These are phyloP conservation scores for Haliclona indistincta DNA, from an alignment of 37 sponge, comb jelly and placozoan species.

Conservation along the genomic window DNA sequence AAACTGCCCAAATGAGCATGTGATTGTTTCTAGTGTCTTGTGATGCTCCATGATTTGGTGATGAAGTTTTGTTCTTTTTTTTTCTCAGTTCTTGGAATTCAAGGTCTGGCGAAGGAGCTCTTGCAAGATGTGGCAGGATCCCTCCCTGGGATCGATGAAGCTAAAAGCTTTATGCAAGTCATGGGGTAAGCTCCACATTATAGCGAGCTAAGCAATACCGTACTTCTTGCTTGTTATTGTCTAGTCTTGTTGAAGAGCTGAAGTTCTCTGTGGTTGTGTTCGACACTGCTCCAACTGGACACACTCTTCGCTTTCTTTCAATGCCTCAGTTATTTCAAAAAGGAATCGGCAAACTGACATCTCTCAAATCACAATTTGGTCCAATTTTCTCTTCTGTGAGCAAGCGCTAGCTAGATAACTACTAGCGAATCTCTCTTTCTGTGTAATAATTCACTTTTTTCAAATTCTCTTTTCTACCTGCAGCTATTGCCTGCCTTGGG, in stretches of 20 bases:
- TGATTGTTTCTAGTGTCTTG: too few relatives aligned
- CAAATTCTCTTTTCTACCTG: neutral
- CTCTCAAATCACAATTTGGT: conserved; percentile 63
- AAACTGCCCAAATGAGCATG: too few relatives aligned
- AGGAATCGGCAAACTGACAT: conserved; percentile 69
- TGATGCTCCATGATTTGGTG: too few relatives aligned
- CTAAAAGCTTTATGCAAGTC: conserved; percentile 91
- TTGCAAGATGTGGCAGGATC: conserved; percentile 89
- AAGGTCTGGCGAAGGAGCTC: conserved; percentile 75
- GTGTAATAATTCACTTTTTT: neutral
- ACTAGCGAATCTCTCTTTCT: neutral
- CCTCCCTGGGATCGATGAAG: conserved; percentile 96
- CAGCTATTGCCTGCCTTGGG: conserved; percentile 65
- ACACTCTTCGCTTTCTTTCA: conserved; percentile 96
- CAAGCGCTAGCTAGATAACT: neutral
- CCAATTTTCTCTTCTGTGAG: conserved; percentile 15
- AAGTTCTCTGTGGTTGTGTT: conserved; percentile 98
- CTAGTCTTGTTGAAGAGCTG: conserved; percentile 82
- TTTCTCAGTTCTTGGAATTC: too few relatives aligned
- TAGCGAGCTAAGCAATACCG: neutral
- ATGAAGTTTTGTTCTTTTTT: too few relatives aligned
- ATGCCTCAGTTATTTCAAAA: conserved; percentile 86
- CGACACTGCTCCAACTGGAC: conserved; percentile 99
- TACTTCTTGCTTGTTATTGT: neutral
- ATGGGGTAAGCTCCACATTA: conserved; percentile 47